phyloP scores from a whole-genome alignment of 2,888 invertebrate genomes.

The Mylabris sibirica region DNA sequence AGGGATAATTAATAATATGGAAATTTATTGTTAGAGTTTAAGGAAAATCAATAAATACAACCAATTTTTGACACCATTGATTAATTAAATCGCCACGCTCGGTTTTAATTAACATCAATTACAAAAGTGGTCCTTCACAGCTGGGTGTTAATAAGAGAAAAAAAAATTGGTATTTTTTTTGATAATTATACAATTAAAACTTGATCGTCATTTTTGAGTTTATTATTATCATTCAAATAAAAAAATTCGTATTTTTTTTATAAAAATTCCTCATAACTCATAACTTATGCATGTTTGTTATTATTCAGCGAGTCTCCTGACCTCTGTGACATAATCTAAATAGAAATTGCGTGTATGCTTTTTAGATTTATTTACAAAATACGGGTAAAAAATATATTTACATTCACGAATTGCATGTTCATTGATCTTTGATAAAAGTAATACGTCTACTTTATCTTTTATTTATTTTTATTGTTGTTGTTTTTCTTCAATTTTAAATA shows the following conservation, averaged over 20 bases:
- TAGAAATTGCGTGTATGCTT: conserved; percentile 15
- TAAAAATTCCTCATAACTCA: background rate
- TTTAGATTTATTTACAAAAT: background rate
- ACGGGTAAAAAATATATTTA: background rate
- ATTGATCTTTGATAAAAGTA: conserved; percentile 2
- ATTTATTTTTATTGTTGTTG: background rate
- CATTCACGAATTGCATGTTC: conserved; percentile 14
- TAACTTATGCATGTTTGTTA: conserved; percentile 10
- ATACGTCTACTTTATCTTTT: background rate
- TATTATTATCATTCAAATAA: no score
- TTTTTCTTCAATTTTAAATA: background rate
- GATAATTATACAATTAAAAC: background rate
- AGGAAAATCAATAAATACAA: no score
- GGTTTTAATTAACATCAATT: no score
- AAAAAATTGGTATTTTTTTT: no score
- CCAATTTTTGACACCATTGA: no score
- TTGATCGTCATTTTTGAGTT: background rate
- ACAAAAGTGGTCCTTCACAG: no score
- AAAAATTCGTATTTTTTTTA: background rate
- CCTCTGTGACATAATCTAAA: conserved; percentile 13
- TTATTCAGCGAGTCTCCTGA: background rate
- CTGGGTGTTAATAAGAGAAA: background rate
- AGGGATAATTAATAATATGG: no score
- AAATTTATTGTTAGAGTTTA: no score
- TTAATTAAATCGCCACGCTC: no score